These are phyloP conservation scores for Paratilapia polleni DNA, from an alignment of 2,113 vertebrate genomes.

Conservation along the genomic window DNA sequence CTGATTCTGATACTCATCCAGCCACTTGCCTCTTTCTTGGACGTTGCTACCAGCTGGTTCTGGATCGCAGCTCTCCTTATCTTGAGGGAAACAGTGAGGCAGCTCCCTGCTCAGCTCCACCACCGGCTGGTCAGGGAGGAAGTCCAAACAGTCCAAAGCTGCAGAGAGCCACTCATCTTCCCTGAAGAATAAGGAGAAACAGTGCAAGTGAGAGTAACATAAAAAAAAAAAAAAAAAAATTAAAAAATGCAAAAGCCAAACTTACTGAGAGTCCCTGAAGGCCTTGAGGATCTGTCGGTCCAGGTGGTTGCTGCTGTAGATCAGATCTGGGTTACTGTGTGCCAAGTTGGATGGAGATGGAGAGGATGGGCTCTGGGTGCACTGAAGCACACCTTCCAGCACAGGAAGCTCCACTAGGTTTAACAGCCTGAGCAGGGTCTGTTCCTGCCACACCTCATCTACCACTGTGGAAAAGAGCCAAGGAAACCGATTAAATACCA, in stretches of 20 bases:
- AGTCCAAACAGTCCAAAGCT: conserved; percentile 91
- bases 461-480: conserved; percentile 79
- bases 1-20: neutral
- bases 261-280: conserved; percentile 91
- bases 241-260: conserved; percentile 31
- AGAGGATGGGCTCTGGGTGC: conserved; percentile 58
- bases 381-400: conserved; percentile 88
- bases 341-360: conserved; percentile 40
- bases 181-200: conserved; percentile 63
- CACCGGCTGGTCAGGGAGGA: conserved; percentile 89
- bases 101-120: conserved; percentile 91
- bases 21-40: conserved; percentile 18
- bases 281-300: conserved; percentile 92
- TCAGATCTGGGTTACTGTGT: conserved; percentile 70
- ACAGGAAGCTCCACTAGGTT: conserved; percentile 92
- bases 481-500: too few relatives aligned
- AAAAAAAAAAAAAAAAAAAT: neutral
- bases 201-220: neutral
- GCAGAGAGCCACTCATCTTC: conserved; percentile 90
- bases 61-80: conserved; percentile 28
- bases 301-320: conserved; percentile 86
- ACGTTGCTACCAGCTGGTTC: neutral
- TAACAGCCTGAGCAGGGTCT: conserved; percentile 89
- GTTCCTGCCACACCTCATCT: conserved; percentile 92
- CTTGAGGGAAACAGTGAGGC: conserved; percentile 81